Evolutionary conservation across 2,113 vertebrate genomes (phyloP), one percentile per base, ranked within the genome.

Genomic region (Danionella cerebrum): DNA sequence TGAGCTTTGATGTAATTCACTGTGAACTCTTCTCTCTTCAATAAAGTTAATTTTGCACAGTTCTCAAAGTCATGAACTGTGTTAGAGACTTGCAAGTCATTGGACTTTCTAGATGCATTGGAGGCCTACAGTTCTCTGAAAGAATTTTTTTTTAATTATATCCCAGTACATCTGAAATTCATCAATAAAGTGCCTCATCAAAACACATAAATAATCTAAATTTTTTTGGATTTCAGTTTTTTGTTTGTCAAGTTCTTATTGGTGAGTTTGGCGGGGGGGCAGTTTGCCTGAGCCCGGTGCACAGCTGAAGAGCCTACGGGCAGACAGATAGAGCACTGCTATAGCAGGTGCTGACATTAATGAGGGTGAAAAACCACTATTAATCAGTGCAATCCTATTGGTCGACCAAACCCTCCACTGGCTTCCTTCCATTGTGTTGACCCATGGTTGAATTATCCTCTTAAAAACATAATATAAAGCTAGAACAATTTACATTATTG

Each of bases 341-440:
- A 66, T 44, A 65, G 47, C 53, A 59, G 52, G 27, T 55, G 41
- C 36, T 38, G 25, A 58, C 68, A 57, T 53, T 67, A 73, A 74
- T 53, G 42, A 60, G 45, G 55, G 63, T 58, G 67, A 73, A 67
- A 62, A 76, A 73, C 41, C 38, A 13, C 44, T 50, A 74, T 63
- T 38, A 47, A 70, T 27, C 70, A 64, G 44, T 69, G 54, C 69
- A 72, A 65, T 35, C 35, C 29, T 48, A 33, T 31, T n/a, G 51
- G 39, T 22, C 36, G 58, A 29, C 29, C 47, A 53, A 16, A 57
- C 36, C 22, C 47, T 52, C 9, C 31, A 25, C 57, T 68, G 58
- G 60, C 65, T 57, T 27, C 54, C 44, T 36, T 11, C 48, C 29
- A 48, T 50, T 42, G 24, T 52, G 71, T 50, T 52, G 36, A 64